A percentile compares a stretch with the other conserved stretches of the same genome.
Conservation (phyloP, 2,888 invertebrate species). For the Saturnia japonica region DNA sequence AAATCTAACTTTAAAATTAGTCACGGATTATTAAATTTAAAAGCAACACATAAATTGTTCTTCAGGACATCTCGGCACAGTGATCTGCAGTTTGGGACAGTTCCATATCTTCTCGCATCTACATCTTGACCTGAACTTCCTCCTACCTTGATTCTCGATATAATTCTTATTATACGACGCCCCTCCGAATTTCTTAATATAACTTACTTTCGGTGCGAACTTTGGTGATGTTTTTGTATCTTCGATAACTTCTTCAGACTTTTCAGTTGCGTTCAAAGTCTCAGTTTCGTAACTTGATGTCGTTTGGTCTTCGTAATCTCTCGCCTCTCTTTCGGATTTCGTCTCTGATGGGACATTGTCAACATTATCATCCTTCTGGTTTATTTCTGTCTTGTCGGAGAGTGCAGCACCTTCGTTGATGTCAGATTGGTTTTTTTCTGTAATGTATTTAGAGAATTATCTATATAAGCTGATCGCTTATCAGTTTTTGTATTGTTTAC, state of each 20-base stretch:
- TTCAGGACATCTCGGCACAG: slow-evolving; percentile 71
- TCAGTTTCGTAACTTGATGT: slow-evolving; percentile 35
- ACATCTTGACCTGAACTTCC: slow-evolving; percentile 66
- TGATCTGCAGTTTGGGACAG: slow-evolving; percentile 74
- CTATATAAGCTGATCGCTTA: background rate
- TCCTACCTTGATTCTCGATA: slow-evolving; percentile 50
- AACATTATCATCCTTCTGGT: slow-evolving; percentile 3
- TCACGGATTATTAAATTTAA: slow-evolving; percentile 26
- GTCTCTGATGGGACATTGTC: slow-evolving; percentile 1
- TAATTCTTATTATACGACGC: slow-evolving; percentile 50
- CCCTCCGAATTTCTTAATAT: slow-evolving; percentile 48
- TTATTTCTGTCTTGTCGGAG: background rate
- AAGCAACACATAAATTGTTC: slow-evolving; percentile 77
- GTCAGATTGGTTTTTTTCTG: background rate
- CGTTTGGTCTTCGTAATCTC: slow-evolving; percentile 29
- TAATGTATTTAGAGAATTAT: background rate
- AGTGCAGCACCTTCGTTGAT: background rate
- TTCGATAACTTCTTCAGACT: slow-evolving; percentile 35
- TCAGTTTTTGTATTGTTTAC: slow-evolving; percentile 8
- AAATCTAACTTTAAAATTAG: background rate
- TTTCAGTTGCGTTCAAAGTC: slow-evolving; percentile 40
- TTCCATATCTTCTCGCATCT: slow-evolving; percentile 76
- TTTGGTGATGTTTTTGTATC: slow-evolving; percentile 32
- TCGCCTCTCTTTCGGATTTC: slow-evolving; percentile 8
- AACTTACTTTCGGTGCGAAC: slow-evolving; percentile 59